Conservation (phyloP, 2,797 vertebrate genomes). For the Arrhamphus sclerolepis region DNA sequence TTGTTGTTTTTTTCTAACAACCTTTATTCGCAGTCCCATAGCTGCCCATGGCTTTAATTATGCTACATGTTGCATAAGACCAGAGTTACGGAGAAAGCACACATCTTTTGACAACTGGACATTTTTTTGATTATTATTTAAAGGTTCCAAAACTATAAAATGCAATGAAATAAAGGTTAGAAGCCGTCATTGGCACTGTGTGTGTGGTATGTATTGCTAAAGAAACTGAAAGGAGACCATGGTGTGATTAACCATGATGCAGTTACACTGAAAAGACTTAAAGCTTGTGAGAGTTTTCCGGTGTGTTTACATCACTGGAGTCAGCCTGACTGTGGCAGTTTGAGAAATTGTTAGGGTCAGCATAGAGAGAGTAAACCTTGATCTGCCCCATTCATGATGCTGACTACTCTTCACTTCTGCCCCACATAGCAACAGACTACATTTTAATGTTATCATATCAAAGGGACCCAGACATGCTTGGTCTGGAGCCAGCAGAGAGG, state of each 20-base stretch:
- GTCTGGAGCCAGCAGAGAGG: slow-evolving; percentile 38
- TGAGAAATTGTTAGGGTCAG: slow-evolving; percentile 30
- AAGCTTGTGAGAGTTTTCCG: slow-evolving; percentile 10
- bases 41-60: slow-evolving; percentile 8
- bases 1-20: slow-evolving; percentile 9
- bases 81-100: slow-evolving; percentile 1
- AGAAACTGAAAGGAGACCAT: neutral
- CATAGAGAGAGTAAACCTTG: slow-evolving; percentile 36
- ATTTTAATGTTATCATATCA: slow-evolving; percentile 37
- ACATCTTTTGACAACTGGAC: slow-evolving; percentile 3
- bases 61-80: too few species aligned
- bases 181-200: neutral
- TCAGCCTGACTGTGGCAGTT: slow-evolving; percentile 19
- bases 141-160: neutral
- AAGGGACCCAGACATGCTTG: slow-evolving; percentile 52
- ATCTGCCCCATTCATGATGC: slow-evolving; percentile 21
- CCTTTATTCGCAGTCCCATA: slow-evolving; percentile 19
- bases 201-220: neutral
- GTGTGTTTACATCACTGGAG: slow-evolving; percentile 17
- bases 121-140: slow-evolving; percentile 5
- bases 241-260: slow-evolving; percentile 1
- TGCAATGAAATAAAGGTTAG: neutral
- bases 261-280: slow-evolving; percentile 3
- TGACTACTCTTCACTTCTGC: slow-evolving; percentile 30
- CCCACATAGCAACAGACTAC: slow-evolving; percentile 24